Evolutionary conservation across 2,797 vertebrate genomes (phyloP).

Genomic region (Mareca penelope): DNA sequence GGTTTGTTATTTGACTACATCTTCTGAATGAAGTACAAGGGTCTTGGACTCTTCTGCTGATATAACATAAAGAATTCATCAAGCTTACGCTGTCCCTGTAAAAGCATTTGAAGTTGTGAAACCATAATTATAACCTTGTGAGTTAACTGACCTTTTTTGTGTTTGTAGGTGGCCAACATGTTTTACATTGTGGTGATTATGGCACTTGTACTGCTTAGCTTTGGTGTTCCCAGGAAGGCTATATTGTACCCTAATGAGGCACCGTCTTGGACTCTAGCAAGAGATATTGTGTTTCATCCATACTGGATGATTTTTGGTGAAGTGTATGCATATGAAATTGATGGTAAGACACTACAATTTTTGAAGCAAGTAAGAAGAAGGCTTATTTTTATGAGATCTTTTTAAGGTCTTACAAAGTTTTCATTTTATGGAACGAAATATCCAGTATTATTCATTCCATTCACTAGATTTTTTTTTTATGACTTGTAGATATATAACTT

Average conservation of each 20-base stretch:
- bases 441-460: not conserved
- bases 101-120: not conserved
- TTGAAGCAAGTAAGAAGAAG: not conserved
- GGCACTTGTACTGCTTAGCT: conserved; percentile 95
- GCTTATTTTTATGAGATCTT: not conserved
- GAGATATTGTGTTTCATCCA: conserved; percentile 96
- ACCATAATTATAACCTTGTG: not conserved
- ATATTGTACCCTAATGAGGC: conserved; percentile 92
- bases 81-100: not conserved
- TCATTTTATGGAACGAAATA: not conserved
- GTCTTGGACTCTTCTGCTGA: not conserved
- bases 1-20: not conserved
- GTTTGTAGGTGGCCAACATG: conserved; percentile 96
- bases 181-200: conserved; percentile 99
- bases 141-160: conserved; percentile 13
- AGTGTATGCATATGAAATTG: conserved; percentile 99
- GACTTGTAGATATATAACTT: not conserved
- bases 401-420: not conserved
- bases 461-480: not conserved
- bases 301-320: conserved; percentile 99
- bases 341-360: conserved; percentile 84
- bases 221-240: conserved; percentile 95
- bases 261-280: conserved; percentile 93
- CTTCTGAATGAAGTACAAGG: not conserved
- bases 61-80: not conserved